Base-by-base conservation (phyloP, 2,888 invertebrate species). In the Allolobophora icterica region DNA sequence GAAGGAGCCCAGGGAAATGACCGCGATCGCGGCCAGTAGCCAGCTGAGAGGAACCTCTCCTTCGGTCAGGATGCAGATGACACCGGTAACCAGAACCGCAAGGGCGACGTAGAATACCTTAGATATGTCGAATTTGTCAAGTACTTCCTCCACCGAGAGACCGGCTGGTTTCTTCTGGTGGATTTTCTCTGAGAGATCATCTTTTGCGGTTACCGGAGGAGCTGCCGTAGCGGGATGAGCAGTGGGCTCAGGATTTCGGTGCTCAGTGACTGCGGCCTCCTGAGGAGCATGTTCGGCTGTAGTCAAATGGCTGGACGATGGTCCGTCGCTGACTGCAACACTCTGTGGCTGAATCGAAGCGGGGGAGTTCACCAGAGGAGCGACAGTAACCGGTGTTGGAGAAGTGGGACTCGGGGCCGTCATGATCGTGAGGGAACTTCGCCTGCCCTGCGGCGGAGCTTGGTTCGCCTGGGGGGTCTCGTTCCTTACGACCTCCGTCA, bases 1-100 rank as follows among this genome's bases (percentile, higher is more conserved):
- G 91, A 91, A 91, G n/a, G 38, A 40, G 21, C 40, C 45, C 91
- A 91, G 13, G 30, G 89, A 89, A 45, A 91, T 40, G 91, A 89
- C 52, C 87, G 91, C 89, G 42, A 91, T 45, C 13, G 42, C 45
- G 30, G 89, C 33, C 45, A 89, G 91, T n/a, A 89, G 17, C 34
- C 89, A 91, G 35, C 52, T 52, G 87, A 89, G 52, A 21, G 91
- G 52, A 21, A 91, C 38, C 34, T 89, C 87, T 33, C 89, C 91
- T 33, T 91, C 91, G 45, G 35, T 24, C 89, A 91, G 24, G 30
- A 91, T 91, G 89, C 91, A 89, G 34, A 58, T 30, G 35, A 87
- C 89, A 21, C 34, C n/a, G 34, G 33, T n/a, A n/a, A 91, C 30
- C 42, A 87, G 52, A 33, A 91, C 91, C 15, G 84, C 35, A 33